phyloP scores from a whole-genome alignment of 2,113 vertebrate species.

The Elgaria multicarinata region DNA sequence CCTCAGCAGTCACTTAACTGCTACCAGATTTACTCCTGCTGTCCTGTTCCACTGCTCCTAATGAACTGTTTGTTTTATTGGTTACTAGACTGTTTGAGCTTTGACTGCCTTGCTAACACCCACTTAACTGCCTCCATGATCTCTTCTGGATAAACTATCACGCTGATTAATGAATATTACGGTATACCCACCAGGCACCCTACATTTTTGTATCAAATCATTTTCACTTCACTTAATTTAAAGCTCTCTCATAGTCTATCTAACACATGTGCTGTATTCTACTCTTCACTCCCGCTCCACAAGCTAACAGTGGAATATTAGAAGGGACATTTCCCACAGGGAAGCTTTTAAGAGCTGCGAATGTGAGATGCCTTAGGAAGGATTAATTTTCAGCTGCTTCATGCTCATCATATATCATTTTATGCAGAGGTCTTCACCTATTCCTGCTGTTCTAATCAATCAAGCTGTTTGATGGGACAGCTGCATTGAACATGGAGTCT shows the following conservation, averaged over 20 bases:
- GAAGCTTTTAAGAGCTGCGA: background rate
- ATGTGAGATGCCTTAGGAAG: background rate
- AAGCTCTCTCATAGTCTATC: background rate
- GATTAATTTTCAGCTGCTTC: conserved; percentile 13
- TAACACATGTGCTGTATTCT: background rate
- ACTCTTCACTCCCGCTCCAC: too few species aligned
- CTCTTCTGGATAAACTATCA: background rate
- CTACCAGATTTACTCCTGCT: conserved; percentile 11
- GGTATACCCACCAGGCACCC: background rate
- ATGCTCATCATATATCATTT: background rate
- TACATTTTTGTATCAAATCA: background rate
- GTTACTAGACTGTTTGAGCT: conserved; percentile 15
- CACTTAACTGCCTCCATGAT: background rate
- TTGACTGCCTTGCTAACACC: background rate
- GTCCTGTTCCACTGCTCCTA: conserved; percentile 8
- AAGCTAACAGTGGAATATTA: background rate
- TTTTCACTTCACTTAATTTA: conserved; percentile 12
- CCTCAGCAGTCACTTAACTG: conserved; percentile 8
- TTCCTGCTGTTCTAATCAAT: conserved; percentile 6
- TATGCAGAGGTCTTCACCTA: background rate
- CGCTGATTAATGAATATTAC: background rate
- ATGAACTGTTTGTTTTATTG: conserved; percentile 17
- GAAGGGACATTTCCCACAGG: background rate
- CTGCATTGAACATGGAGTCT: background rate
- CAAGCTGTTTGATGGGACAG: conserved; percentile 10